phyloP scores from a whole-genome alignment of 1,140 invertebrate species.

The Conus betulinus region DNA sequence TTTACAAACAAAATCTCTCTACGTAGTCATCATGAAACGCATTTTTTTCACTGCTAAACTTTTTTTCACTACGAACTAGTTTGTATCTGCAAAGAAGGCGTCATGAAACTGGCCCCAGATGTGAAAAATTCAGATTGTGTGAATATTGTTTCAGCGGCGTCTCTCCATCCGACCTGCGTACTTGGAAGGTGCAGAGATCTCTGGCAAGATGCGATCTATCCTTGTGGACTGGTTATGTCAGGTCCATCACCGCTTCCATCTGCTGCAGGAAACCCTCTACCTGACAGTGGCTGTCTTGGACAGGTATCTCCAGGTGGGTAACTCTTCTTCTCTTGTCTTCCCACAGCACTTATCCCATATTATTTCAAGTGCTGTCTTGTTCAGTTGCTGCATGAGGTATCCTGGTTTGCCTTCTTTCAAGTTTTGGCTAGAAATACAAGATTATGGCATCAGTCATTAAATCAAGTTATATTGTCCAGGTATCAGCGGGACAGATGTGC shows the following conservation, averaged over 20 bases:
- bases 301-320: slow-evolving; percentile 89
- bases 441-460: too few relatives aligned
- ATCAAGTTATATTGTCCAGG: too few relatives aligned
- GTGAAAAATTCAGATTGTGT: too few relatives aligned
- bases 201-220: slow-evolving; percentile 90
- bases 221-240: slow-evolving; percentile 95
- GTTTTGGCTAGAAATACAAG: too few relatives aligned
- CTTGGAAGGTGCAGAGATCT: slow-evolving; percentile 82
- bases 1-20: too few relatives aligned
- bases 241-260: slow-evolving; percentile 90
- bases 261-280: slow-evolving; percentile 94
- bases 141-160: slow-evolving; percentile 17
- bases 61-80: too few relatives aligned
- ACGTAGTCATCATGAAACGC: too few relatives aligned
- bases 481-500: too few relatives aligned
- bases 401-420: too few relatives aligned
- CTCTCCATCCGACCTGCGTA: slow-evolving; percentile 80
- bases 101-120: too few relatives aligned
- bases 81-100: too few relatives aligned
- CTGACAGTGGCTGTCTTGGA: slow-evolving; percentile 92
- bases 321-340: neutral
- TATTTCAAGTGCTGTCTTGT: neutral
- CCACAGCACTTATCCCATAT: slow-evolving; percentile 26
- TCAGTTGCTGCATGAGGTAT: neutral
- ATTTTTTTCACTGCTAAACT: too few relatives aligned